These are phyloP conservation scores for Gavia stellata DNA, from an alignment of 2,113 vertebrate species.

Conservation along the genomic window DNA sequence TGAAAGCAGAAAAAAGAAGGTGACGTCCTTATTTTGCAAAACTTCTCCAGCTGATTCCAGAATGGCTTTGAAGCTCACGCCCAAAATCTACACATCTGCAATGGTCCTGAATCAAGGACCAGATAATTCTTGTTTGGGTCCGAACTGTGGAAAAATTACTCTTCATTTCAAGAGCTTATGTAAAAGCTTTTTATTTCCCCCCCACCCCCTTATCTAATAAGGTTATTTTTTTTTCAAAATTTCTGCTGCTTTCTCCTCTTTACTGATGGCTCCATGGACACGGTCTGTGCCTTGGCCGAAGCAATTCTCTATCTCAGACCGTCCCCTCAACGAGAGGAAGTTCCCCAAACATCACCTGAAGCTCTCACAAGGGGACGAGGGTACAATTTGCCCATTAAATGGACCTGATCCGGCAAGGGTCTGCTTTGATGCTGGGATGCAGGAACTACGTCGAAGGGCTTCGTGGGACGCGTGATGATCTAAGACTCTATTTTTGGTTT, in stretches of 20 bases:
- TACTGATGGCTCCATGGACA: not conserved
- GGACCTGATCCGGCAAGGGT: fast-evolving
- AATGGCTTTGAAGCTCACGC: not conserved
- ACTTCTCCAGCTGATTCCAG: not conserved
- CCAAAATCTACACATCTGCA: not conserved
- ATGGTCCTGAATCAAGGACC: not conserved
- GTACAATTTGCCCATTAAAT: not conserved
- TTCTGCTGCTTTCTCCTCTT: not conserved
- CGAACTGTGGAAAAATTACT: not conserved
- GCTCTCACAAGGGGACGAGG: fast-evolving
- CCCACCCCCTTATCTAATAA: not conserved
- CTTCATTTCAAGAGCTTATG: not conserved
- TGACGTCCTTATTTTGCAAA: not conserved
- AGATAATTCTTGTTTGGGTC: not conserved
- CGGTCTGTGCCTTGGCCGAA: not conserved
- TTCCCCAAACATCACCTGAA: not conserved
- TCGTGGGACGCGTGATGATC: not conserved
- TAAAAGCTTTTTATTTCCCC: not conserved
- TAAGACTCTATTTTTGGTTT: conserved; percentile 56
- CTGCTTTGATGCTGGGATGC: not conserved
- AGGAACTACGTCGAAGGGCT: not conserved
- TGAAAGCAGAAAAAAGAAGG: not conserved
- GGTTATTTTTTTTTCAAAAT: not conserved
- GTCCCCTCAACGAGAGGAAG: not conserved
- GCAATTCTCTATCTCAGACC: not conserved